Conservation (phyloP, 2,113 vertebrate species). For the Microtus oregoni region DNA sequence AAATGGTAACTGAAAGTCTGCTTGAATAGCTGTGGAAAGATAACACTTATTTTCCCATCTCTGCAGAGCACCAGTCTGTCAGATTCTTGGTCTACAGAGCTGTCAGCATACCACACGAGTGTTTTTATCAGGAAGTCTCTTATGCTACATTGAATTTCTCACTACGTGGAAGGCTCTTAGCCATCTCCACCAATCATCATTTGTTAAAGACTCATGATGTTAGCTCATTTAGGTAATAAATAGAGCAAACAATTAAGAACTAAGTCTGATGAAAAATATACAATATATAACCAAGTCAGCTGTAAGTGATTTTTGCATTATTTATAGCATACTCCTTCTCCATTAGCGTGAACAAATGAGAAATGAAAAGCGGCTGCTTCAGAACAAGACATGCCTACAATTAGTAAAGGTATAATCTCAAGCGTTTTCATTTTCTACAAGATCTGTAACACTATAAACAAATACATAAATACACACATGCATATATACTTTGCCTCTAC, state of each 20-base stretch:
- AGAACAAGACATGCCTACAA: not conserved
- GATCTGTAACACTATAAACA: not conserved
- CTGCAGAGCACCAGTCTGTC: not conserved
- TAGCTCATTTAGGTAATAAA: conserved; percentile 75
- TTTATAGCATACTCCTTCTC: conserved; percentile 66
- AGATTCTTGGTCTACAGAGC: not conserved
- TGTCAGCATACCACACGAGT: not conserved
- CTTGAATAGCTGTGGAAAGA: not conserved
- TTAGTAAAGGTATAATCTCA: conserved; percentile 45
- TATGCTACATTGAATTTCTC: conserved; percentile 39
- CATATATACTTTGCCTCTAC: not conserved
- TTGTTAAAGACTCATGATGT: conserved; percentile 69
- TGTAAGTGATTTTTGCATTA: conserved; percentile 76
- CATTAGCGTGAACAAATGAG: conserved; percentile 70
- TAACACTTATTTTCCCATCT: not conserved
- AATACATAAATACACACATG: not conserved
- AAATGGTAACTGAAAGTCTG: conserved; percentile 9
- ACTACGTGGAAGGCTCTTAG: conserved; percentile 43
- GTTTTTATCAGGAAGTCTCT: conserved; percentile 29
- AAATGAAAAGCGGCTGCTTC: conserved; percentile 50
- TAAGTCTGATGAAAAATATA: conserved; percentile 76
- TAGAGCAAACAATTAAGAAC: conserved; percentile 76
- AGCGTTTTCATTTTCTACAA: not conserved
- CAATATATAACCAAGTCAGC: conserved; percentile 69
- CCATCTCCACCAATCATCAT: conserved; percentile 56